These are phyloP conservation scores for Ophion costatus DNA, from an alignment of 2,888 invertebrate genomes.

Conservation along the genomic window DNA sequence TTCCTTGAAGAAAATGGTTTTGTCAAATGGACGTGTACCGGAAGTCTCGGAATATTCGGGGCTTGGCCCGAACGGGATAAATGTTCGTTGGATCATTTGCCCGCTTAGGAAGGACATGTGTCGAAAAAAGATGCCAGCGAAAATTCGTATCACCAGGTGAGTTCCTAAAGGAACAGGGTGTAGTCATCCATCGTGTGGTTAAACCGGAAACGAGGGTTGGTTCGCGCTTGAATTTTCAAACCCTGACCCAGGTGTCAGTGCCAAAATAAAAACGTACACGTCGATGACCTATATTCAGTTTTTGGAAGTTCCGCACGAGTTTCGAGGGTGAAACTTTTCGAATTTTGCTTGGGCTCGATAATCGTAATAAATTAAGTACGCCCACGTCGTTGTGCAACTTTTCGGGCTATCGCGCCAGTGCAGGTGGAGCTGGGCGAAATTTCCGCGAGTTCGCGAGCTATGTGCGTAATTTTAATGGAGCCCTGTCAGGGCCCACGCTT, in stretches of 20 bases:
- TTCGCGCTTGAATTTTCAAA: no score
- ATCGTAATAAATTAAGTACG: slow-evolving; percentile 2
- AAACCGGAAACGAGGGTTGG: neutral
- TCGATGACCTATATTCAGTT: no score
- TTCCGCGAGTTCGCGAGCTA: neutral
- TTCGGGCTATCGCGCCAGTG: neutral
- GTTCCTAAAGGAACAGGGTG: neutral
- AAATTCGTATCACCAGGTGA: neutral
- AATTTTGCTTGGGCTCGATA: neutral
- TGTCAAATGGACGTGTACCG: neutral
- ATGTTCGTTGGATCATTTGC: neutral
- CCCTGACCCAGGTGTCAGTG: neutral
- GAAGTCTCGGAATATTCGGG: neutral
- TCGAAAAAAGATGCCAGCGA: neutral
- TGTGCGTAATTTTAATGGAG: no score
- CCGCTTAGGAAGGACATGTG: neutral
- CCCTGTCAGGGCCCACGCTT: no score
- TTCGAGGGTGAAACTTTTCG: neutral
- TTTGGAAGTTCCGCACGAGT: no score
- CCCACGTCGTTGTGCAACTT: neutral
- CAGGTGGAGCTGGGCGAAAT: neutral
- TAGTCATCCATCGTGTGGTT: neutral
- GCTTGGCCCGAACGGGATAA: neutral
- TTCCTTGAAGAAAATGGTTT: neutral
- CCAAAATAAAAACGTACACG: neutral